Percentiles rank a stretch among this genome's conserved stretches.
Evolutionary conservation across 1,140 invertebrate species (phyloP).

Genomic region (Vanessa atalanta): DNA sequence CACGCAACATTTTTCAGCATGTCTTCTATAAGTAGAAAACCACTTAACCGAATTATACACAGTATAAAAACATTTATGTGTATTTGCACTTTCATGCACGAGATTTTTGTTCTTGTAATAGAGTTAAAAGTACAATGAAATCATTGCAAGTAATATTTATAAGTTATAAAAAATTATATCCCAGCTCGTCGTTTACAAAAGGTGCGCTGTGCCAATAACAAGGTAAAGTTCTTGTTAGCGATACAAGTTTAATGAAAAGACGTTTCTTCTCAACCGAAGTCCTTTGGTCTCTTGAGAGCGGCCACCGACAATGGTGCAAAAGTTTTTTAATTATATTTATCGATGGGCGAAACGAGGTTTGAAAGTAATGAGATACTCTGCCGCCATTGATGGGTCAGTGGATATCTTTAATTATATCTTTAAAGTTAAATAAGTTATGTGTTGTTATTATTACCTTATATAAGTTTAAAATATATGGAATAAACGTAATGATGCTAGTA

Average conservation of each 20-base stretch:
- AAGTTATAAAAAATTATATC: background rate
- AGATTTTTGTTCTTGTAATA: too few species aligned
- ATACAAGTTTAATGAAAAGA: slow-evolving; percentile 25
- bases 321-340: slow-evolving; percentile 24
- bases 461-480: too few species aligned
- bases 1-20: too few species aligned
- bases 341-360: background rate
- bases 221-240: slow-evolving; percentile 17
- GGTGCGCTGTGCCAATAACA: background rate
- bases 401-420: background rate
- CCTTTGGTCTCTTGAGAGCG: slow-evolving; percentile 9
- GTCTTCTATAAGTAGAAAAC: too few species aligned
- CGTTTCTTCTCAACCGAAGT: slow-evolving; percentile 9
- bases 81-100: too few species aligned
- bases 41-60: too few species aligned
- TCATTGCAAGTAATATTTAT: background rate
- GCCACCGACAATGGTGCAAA: slow-evolving; percentile 2
- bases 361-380: background rate
- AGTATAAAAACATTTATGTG: too few species aligned
- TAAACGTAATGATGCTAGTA: too few species aligned
- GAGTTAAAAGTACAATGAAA: background rate
- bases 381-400: too few species aligned
- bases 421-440: background rate
- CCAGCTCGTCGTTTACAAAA: background rate
- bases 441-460: too few species aligned